A percentile compares a stretch with the other conserved stretches of the same genome.
phyloP scores from a whole-genome alignment of 2,113 vertebrate species.

The Nymphicus hollandicus region DNA sequence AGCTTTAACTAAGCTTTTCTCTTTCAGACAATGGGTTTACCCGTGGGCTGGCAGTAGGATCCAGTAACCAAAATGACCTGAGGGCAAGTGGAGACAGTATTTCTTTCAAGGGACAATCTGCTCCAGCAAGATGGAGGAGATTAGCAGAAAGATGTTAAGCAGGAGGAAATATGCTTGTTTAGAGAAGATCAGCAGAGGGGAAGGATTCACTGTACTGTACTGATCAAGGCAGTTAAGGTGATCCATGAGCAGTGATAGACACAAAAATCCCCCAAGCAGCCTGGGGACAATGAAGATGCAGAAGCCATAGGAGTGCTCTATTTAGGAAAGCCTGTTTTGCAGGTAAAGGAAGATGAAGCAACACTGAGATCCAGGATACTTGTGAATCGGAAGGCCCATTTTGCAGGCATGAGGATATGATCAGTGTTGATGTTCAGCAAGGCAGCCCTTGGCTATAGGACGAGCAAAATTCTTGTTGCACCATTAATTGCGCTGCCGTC shows the following conservation, averaged over 20 bases:
- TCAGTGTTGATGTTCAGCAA: background rate
- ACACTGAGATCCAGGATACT: background rate
- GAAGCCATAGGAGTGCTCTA: background rate
- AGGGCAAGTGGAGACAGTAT: background rate
- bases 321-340: background rate
- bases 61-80: background rate
- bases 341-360: background rate
- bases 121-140: slow-evolving; percentile 22
- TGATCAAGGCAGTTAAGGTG: background rate
- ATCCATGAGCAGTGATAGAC: background rate
- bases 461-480: background rate
- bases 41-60: background rate
- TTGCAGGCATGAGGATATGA: background rate
- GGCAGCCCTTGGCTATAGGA: background rate
- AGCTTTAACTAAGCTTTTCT: background rate
- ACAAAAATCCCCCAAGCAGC: background rate
- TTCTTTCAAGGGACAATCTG: background rate
- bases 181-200: background rate
- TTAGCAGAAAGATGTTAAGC: slow-evolving; percentile 39
- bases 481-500: background rate
- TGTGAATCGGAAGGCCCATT: background rate
- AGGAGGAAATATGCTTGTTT: slow-evolving; percentile 42
- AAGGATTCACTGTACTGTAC: background rate
- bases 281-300: background rate
- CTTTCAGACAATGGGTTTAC: background rate